Evolutionary conservation across 2,113 vertebrate genomes (phyloP), one percentile per base, ranked within the genome.

Genomic region (Rhadina sibilatrix): DNA sequence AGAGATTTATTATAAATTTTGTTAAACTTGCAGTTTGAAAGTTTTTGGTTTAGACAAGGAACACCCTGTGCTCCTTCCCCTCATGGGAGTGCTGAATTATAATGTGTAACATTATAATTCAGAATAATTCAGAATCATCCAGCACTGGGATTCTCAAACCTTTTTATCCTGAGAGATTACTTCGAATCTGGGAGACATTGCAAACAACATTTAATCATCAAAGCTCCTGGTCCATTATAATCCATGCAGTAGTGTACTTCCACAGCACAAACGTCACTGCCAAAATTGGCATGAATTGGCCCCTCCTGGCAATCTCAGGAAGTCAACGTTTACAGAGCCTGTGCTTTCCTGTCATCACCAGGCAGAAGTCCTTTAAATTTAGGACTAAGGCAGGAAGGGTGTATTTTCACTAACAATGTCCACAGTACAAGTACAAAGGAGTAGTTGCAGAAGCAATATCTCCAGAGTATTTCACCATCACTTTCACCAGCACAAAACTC

Each of bases 311-410:
- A 83, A 56, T 50, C 76, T 97, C 82, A 77, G 90, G 90, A 94
- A 95, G 60, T 37, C 79, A 59, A 17, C 2, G 0, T 91, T 93
- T 91, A 91, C 65, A 72, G 79, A 92, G 64, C 49, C 56, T 78
- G 61, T 0, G 1, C 53, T 85, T 91, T 87, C 91, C 93, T 95
- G 81, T 87, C 95, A 89, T 89, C 91, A 82, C 50, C 66, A 63
- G 56, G 53, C 83, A 91, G 61, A 91, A 89, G 40, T 74, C 75
- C 75, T 87, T 96, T 93, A 87, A 77, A 69, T 3, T 81, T 35
- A 68, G 85, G 85, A 91, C 85, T 80, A 52, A 89, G 71, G 64
- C 88, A 90, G 76, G 83, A 92, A 90, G 90, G 88, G 76, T 93
- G 80, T 90, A 68, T 93, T 96, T 93, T 91, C 64, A 71, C 52